Conservation (phyloP, 2,113 vertebrate species). For the Cygnus buccinator region DNA sequence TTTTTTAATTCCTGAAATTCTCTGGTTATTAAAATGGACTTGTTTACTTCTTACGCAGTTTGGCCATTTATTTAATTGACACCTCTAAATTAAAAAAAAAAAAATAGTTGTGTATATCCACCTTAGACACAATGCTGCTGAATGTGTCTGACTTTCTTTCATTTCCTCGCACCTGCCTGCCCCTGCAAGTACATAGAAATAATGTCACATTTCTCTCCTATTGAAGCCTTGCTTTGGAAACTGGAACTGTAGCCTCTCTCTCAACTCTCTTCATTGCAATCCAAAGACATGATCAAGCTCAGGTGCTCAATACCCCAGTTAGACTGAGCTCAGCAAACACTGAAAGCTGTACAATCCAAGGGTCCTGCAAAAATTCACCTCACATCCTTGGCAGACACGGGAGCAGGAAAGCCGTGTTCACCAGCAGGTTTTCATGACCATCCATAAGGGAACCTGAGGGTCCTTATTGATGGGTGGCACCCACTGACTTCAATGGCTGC, state of each 20-base stretch:
- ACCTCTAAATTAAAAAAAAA: background rate
- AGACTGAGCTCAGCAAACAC: background rate
- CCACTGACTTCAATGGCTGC: background rate
- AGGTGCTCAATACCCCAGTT: background rate
- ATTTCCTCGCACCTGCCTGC: background rate
- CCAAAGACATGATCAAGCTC: background rate
- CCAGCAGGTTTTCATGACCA: background rate
- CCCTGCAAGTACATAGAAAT: background rate
- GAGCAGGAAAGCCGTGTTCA: background rate
- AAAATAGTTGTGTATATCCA: rapidly evolving
- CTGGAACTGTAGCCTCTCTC: background rate
- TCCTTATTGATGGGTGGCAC: background rate
- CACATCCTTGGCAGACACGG: background rate
- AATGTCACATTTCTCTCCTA: background rate
- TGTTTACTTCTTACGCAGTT: background rate
- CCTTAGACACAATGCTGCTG: background rate
- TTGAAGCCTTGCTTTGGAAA: background rate
- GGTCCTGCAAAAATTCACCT: background rate
- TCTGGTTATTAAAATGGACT: background rate
- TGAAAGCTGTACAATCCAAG: background rate
- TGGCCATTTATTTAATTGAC: background rate
- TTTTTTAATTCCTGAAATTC: background rate
- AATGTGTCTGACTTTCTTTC: background rate
- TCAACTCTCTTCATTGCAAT: background rate
- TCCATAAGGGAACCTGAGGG: background rate